Percentiles rank a stretch among this genome's conserved stretches.
phyloP scores from a whole-genome alignment of 2,888 invertebrate genomes.

The Eristalis pertinax region DNA sequence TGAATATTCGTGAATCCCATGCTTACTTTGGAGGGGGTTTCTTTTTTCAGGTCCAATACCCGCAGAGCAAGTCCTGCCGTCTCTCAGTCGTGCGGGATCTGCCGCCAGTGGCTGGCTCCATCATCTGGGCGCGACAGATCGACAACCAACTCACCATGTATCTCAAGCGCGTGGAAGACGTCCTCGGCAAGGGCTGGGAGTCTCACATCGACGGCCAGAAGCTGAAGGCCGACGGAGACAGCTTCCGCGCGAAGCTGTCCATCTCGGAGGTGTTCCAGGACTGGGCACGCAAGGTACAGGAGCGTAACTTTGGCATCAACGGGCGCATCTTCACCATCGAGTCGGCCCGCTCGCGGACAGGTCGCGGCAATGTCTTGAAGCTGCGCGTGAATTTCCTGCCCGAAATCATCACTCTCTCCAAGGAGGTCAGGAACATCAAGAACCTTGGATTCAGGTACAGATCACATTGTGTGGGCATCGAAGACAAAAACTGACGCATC shows the following conservation, averaged over 20 bases:
- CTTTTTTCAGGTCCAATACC: constrained; percentile 90
- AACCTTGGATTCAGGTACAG: constrained; percentile 92
- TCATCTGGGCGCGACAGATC: constrained; percentile 99
- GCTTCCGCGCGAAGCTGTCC: constrained; percentile 97
- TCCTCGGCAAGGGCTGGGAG: constrained; percentile 99
- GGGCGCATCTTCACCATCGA: constrained; percentile 98
- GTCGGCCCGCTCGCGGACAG: constrained; percentile 87
- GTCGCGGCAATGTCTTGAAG: constrained; percentile 92
- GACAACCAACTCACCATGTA: constrained; percentile 98
- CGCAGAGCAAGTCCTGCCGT: constrained; percentile 95
- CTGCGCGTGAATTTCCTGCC: constrained; percentile 97
- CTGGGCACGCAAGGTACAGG: constrained; percentile 97
- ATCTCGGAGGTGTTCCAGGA: constrained; percentile 99
- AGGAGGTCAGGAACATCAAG: constrained; percentile 98
- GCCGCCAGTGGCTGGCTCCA: constrained; percentile 98
- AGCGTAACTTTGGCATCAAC: constrained; percentile 95
- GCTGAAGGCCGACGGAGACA: constrained; percentile 98
- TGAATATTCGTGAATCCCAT: too few species aligned
- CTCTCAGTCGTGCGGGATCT: constrained; percentile 96
- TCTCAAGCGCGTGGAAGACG: constrained; percentile 98
- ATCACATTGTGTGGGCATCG: constrained; percentile 74
- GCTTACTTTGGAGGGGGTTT: not conserved
- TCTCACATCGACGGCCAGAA: constrained; percentile 99
- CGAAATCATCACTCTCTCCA: constrained; percentile 98
- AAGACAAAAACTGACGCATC: constrained; percentile 72